Percentiles rank a stretch among this genome's conserved stretches.
phyloP scores from a whole-genome alignment of 2,797 vertebrate species.

The Darevskia mixta region DNA sequence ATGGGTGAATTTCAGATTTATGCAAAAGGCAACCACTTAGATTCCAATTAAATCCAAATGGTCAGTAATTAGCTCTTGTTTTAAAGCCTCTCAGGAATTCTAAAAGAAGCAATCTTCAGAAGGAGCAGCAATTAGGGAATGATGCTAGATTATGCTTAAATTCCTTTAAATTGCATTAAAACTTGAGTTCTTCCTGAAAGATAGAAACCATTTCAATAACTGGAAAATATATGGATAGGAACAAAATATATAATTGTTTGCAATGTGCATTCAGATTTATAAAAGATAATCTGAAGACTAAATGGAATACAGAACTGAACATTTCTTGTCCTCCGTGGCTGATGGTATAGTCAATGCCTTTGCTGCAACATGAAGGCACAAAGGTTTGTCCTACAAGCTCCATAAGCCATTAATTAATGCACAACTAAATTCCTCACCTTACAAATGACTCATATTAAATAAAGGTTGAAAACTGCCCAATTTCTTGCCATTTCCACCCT shows the following conservation, averaged over 20 bases:
- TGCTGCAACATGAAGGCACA: neutral
- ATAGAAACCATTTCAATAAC: neutral
- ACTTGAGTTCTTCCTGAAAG: neutral
- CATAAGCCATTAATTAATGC: neutral
- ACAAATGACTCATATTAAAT: neutral
- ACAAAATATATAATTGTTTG: neutral
- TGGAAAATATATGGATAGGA: accelerated
- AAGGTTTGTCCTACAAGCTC: neutral
- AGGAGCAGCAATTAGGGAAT: neutral
- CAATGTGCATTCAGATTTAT: neutral
- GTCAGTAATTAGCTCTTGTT: neutral
- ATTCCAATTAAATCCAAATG: slow-evolving; percentile 20
- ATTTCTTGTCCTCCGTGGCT: neutral
- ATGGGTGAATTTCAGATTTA: slow-evolving; percentile 30
- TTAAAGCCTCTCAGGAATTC: neutral
- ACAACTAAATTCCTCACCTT: neutral
- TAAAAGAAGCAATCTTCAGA: neutral
- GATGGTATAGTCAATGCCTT: neutral
- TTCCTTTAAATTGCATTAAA: neutral
- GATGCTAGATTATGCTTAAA: neutral
- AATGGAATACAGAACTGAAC: neutral
- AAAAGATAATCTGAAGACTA: neutral
- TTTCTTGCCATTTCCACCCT: neutral
- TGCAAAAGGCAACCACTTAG: slow-evolving; percentile 18
- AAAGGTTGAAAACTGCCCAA: neutral